A percentile compares a stretch with the other conserved stretches of the same genome.
Evolutionary conservation across 2,888 invertebrate species (phyloP).

Genomic region (Erpobdella octoculata): DNA sequence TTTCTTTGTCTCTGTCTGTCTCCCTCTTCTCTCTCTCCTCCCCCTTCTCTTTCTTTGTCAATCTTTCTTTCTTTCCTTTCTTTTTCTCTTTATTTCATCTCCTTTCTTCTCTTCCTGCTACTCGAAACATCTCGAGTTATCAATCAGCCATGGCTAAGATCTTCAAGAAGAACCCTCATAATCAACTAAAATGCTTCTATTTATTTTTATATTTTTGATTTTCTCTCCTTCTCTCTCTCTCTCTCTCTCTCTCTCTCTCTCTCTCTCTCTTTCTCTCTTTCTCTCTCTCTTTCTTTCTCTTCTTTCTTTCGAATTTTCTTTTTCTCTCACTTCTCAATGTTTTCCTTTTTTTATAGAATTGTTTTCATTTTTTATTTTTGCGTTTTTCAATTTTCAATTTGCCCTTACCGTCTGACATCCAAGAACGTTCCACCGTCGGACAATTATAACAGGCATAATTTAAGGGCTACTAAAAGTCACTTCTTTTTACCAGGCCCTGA

Average conservation of each 20-base stretch:
- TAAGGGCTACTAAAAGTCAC: too few species aligned
- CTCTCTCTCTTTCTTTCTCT: neutral
- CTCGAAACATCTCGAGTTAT: too few species aligned
- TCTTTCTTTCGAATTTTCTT: too few species aligned
- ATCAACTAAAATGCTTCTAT: neutral
- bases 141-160: too few species aligned
- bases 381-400: neutral
- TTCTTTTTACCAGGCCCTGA: too few species aligned
- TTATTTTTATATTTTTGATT: neutral
- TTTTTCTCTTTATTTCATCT: neutral
- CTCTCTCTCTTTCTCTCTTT: constrained; percentile 3
- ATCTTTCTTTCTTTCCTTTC: too few species aligned
- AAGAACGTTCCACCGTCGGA: too few species aligned
- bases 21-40: too few species aligned
- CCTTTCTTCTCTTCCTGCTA: neutral
- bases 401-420: neutral
- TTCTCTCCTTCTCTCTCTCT: neutral
- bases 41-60: too few species aligned
- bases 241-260: neutral
- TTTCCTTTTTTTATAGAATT: neutral
- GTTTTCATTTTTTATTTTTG: neutral
- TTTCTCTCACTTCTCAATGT: too few species aligned
- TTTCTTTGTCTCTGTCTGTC: too few species aligned
- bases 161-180: neutral
- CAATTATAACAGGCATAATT: too few species aligned